Evolutionary conservation across 1,140 invertebrate species (phyloP), one percentile per base, ranked within the genome.

Genomic region (Holcopasites calliopsidis): DNA sequence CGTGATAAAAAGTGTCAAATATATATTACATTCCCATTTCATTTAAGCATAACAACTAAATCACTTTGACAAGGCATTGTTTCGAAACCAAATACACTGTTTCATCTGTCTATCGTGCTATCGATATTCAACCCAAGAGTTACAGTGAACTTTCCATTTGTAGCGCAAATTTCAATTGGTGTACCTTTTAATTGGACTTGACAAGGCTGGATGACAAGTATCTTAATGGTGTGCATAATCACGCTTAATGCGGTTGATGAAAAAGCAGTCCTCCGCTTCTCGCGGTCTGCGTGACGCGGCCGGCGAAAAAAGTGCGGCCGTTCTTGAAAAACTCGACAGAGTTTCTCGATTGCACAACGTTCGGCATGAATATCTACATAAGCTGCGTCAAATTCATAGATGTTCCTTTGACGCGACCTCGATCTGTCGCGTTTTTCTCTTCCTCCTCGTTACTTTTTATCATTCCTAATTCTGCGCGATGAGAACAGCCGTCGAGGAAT

Each of bases 301-400:
- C 8, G 5, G 26, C 7, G 52, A 42, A 52, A 82, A 79, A 76
- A 66, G 31, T 44, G 54, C 26, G 49, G 5, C 11, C 50, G 31
- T 49, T 76, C 61, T 18, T 61, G 66, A 79, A 64, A 78, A 79
- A 73, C 31, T 26, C 1, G 10, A 33, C 58, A 66, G 44, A 68
- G 73, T 72, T 62, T 60, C 62, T 73, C 49, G 74, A 62, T 83
- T 83, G 50, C 80, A 13, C 57, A 79, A 83, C 33, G 10, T 6
- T 21, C 18, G 10, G 18, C 71, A 81, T 75, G 75, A 80, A 75
- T 78, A 79, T 71, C 69, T 66, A 42, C 23, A 76, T 58, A 76
- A 70, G 38, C 8, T n/a, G 49, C 28, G 61, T 28, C 50, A 38
- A 76, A 72, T 80, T 65, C 40, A 70, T 76, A 81, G 33, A 40